Evolutionary conservation across 2,888 invertebrate genomes (phyloP).

Genomic region (Halictus ligatus): DNA sequence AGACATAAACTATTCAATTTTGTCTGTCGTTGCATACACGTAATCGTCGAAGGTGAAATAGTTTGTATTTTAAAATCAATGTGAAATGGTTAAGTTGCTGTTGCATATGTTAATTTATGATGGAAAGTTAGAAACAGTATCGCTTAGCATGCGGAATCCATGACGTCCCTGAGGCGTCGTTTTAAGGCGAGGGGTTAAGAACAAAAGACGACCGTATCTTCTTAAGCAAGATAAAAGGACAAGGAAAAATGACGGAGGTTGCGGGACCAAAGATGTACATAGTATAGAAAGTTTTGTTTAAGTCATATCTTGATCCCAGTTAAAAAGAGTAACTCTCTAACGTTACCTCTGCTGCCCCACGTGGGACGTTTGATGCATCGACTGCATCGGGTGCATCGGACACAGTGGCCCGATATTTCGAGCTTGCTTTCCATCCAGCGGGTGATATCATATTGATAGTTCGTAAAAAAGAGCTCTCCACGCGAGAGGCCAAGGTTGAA

Average conservation of each 20-base stretch:
- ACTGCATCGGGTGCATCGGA: not conserved
- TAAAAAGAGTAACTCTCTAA: not conserved
- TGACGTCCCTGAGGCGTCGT: not conserved
- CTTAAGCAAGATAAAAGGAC: not conserved
- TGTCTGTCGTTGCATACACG: too few species aligned
- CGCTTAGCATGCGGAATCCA: too few species aligned
- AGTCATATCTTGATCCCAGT: not conserved
- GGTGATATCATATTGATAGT: slow-evolving; percentile 73
- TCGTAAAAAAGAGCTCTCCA: slow-evolving; percentile 54
- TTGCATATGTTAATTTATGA: too few species aligned
- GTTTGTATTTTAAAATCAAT: too few species aligned
- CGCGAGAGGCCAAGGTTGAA: slow-evolving; percentile 57
- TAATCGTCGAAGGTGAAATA: too few species aligned
- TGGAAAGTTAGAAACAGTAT: too few species aligned
- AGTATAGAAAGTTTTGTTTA: not conserved
- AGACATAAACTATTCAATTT: too few species aligned
- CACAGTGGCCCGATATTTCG: slow-evolving; percentile 51
- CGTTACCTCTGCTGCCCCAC: not conserved
- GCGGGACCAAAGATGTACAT: not conserved
- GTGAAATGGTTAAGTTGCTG: too few species aligned
- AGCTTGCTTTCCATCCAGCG: slow-evolving; percentile 61
- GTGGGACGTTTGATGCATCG: not conserved
- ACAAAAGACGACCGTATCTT: not conserved
- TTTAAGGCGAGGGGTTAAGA: not conserved
- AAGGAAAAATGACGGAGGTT: not conserved